Evolutionary conservation across 1,140 invertebrate genomes (phyloP).

Genomic region (Lordiphosa mommai): DNA sequence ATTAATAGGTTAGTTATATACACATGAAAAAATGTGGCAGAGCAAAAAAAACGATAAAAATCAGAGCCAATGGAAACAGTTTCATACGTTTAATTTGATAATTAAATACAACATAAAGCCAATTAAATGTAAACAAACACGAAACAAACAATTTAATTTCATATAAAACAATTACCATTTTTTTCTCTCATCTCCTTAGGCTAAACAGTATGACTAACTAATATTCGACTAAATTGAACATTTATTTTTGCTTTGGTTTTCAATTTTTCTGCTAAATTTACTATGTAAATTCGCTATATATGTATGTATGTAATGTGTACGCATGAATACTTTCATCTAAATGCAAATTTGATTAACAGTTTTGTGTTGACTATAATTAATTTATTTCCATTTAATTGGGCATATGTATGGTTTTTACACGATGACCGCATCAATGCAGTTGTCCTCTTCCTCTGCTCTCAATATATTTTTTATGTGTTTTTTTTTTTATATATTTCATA

Average conservation of each 20-base stretch:
- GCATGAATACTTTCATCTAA: slow-evolving; percentile 66
- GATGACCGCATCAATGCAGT: slow-evolving; percentile 1
- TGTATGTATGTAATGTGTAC: slow-evolving; percentile 25
- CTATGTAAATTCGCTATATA: slow-evolving; percentile 72
- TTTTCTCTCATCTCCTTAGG: slow-evolving; percentile 2
- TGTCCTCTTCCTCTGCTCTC: slow-evolving; percentile 9
- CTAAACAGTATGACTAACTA: slow-evolving; percentile 37
- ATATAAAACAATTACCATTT: slow-evolving; percentile 10
- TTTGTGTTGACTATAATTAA: slow-evolving; percentile 39
- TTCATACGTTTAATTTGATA: slow-evolving; percentile 5
- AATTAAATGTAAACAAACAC: slow-evolving; percentile 26
- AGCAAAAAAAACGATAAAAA: background rate
- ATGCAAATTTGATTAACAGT: slow-evolving; percentile 76
- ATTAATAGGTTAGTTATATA: slow-evolving; percentile 4
- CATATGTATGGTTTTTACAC: slow-evolving; percentile 27
- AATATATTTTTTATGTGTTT: slow-evolving; percentile 2
- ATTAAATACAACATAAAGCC: slow-evolving; percentile 11
- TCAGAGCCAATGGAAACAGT: background rate
- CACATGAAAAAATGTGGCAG: background rate
- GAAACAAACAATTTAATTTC: slow-evolving; percentile 14
- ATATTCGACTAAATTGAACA: slow-evolving; percentile 52
- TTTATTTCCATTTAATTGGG: slow-evolving; percentile 48
- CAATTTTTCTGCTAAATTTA: slow-evolving; percentile 57
- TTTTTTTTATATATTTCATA: slow-evolving; percentile 16
- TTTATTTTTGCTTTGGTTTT: slow-evolving; percentile 27